phyloP scores from a whole-genome alignment of 2,797 vertebrate species.

The Mormyrus hasselquistii region DNA sequence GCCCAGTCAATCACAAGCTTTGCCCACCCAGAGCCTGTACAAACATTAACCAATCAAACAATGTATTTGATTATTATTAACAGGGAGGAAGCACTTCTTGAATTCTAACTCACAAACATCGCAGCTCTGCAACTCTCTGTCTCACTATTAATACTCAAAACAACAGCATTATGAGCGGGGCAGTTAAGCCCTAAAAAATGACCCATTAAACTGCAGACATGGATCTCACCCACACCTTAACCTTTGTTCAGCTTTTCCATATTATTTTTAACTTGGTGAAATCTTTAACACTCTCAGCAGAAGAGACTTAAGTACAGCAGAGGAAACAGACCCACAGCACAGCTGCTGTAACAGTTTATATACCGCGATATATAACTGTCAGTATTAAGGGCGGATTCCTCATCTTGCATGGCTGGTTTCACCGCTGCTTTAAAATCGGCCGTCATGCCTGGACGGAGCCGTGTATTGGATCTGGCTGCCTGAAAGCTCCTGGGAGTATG shows the following conservation, averaged over 20 bases:
- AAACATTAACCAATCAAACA: background rate
- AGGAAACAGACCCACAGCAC: background rate
- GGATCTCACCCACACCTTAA: background rate
- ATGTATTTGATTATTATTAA: background rate
- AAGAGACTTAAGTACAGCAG: background rate
- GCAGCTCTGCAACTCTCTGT: background rate
- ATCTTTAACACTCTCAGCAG: background rate
- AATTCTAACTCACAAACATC: background rate
- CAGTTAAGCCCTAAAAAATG: background rate
- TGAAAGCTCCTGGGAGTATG: background rate
- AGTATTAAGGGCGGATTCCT: background rate
- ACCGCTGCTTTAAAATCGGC: background rate
- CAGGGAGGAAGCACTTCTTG: background rate
- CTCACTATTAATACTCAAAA: background rate
- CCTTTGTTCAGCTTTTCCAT: background rate
- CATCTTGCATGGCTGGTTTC: background rate
- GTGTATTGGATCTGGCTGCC: background rate
- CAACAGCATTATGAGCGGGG: background rate
- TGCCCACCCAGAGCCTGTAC: background rate
- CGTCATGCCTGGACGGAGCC: background rate
- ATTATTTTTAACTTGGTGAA: background rate
- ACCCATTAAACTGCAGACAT: background rate
- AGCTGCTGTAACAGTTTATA: background rate
- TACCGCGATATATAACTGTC: background rate
- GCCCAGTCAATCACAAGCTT: background rate